Evolutionary conservation across 2,888 invertebrate species (phyloP).

Genomic region (Drymonia ruficornis): DNA sequence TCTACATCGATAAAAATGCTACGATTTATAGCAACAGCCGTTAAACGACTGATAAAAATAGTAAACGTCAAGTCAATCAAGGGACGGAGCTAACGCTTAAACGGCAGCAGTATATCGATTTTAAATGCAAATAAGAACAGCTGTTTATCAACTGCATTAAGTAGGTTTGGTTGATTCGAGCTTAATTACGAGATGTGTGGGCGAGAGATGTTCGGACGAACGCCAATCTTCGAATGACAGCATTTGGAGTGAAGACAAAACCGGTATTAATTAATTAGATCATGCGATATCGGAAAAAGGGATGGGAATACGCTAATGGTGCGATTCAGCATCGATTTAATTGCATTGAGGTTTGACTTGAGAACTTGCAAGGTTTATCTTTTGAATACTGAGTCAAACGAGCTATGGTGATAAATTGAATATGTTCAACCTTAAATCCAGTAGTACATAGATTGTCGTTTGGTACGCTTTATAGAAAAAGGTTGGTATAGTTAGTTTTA

Average conservation of each 20-base stretch:
- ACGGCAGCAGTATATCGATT: constrained; percentile 61
- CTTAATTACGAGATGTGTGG: constrained; percentile 77
- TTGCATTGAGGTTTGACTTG: constrained; percentile 67
- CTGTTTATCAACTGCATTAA: constrained; percentile 78
- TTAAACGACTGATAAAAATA: constrained; percentile 37
- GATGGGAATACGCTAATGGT: constrained; percentile 58
- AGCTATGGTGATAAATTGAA: background rate
- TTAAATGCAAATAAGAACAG: constrained; percentile 77
- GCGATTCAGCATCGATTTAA: constrained; percentile 55
- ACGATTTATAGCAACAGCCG: constrained; percentile 29
- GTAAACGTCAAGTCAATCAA: constrained; percentile 44
- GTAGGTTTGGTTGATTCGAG: constrained; percentile 57
- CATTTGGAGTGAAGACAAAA: constrained; percentile 73
- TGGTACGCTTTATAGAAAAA: too few species aligned
- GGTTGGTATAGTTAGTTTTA: too few species aligned
- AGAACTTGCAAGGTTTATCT: constrained; percentile 26
- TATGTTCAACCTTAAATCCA: too few species aligned
- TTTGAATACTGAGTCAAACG: background rate
- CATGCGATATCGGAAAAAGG: constrained; percentile 67
- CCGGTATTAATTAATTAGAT: constrained; percentile 82
- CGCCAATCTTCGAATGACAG: constrained; percentile 71
- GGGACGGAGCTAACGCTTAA: constrained; percentile 34
- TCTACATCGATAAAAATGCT: constrained; percentile 23
- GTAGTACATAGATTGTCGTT: too few species aligned
- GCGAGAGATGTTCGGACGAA: constrained; percentile 57